A percentile compares a stretch with the other conserved stretches of the same genome.
Evolutionary conservation across 1,140 invertebrate genomes (phyloP).

Genomic region (Orchestia grillus): DNA sequence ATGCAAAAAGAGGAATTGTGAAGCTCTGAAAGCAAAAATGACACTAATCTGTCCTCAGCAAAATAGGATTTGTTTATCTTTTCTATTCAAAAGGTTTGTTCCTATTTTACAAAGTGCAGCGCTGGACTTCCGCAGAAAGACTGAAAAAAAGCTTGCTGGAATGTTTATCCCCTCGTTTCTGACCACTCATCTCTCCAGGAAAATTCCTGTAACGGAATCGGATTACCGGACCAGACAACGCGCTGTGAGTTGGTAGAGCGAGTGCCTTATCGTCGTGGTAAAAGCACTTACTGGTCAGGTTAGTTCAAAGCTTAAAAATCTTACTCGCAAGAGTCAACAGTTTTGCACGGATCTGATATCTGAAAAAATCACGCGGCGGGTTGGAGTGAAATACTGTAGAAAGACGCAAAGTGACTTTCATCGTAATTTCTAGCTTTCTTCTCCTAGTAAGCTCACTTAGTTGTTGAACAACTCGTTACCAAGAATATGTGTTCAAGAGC

Average conservation of each 20-base stretch:
- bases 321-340: neutral
- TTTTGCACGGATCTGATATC: neutral
- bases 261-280: neutral
- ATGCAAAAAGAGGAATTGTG: neutral
- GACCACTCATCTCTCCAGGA: neutral
- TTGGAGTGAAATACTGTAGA: neutral
- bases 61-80: neutral
- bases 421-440: neutral
- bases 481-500: too few relatives aligned
- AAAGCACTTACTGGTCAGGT: neutral
- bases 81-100: neutral
- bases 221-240: neutral
- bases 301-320: neutral
- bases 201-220: neutral
- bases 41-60: neutral
- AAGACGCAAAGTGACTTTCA: neutral
- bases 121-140: neutral
- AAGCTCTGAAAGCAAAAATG: neutral
- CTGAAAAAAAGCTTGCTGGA: neutral
- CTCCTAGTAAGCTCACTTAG: neutral
- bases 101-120: neutral
- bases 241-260: neutral
- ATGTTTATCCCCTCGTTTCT: neutral
- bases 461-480: neutral
- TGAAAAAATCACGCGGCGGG: neutral